These are phyloP conservation scores for Lumbricus terrestris DNA, from an alignment of 2,888 invertebrate genomes.

Conservation along the genomic window DNA sequence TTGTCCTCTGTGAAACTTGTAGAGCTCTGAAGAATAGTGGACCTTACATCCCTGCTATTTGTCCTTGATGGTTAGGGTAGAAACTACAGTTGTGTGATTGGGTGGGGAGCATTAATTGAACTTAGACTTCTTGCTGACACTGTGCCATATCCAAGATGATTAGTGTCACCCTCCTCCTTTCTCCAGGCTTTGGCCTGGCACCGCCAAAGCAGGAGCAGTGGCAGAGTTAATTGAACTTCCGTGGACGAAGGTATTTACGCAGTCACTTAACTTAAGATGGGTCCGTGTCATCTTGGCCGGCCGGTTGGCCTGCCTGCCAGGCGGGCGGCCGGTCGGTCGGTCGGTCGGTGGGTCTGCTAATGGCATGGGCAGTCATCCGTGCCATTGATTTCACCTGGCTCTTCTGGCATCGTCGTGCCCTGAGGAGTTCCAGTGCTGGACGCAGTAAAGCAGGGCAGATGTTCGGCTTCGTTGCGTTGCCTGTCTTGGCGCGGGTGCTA, in stretches of 20 bases:
- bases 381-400: background rate
- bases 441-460: background rate
- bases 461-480: constrained; percentile 3
- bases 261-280: background rate
- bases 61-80: background rate
- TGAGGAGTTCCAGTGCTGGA: background rate
- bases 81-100: background rate
- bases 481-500: background rate
- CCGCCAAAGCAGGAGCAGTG: too few species aligned
- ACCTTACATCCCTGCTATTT: background rate
- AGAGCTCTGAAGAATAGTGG: background rate
- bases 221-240: background rate
- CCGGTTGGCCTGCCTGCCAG: background rate
- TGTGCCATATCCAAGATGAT: too few species aligned
- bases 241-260: background rate
- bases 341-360: background rate
- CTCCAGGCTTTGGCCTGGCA: too few species aligned
- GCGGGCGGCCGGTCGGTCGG: too few species aligned
- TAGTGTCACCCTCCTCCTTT: too few species aligned
- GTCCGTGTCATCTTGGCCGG: background rate
- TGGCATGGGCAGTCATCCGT: constrained; percentile 3
- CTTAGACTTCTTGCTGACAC: background rate
- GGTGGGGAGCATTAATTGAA: background rate
- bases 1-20: background rate
- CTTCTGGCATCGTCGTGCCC: background rate